Evolutionary conservation across 2,888 invertebrate genomes (phyloP).

Genomic region (Molorchus minor): DNA sequence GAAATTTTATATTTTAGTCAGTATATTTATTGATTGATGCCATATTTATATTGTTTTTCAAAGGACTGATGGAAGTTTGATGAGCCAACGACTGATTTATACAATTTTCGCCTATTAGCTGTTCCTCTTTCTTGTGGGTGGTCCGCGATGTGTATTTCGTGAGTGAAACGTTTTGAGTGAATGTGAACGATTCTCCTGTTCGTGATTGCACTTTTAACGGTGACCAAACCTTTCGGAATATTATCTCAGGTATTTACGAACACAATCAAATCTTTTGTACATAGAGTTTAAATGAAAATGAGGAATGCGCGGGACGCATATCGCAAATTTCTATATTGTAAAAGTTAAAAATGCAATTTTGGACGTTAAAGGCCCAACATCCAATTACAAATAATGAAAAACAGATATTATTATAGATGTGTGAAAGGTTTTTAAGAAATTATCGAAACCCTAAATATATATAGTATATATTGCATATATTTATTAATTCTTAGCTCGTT

Average conservation of each 20-base stretch:
- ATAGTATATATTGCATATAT: slow-evolving; percentile 15
- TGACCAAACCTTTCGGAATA: slow-evolving; percentile 46
- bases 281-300: slow-evolving; percentile 34
- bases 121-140: not conserved
- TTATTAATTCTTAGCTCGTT: slow-evolving; percentile 36
- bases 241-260: slow-evolving; percentile 50
- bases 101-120: too few species aligned
- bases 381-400: slow-evolving; percentile 25
- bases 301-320: slow-evolving; percentile 52
- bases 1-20: too few species aligned
- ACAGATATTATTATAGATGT: slow-evolving; percentile 12
- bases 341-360: slow-evolving; percentile 46
- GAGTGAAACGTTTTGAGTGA: slow-evolving; percentile 13
- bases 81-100: too few species aligned
- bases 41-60: too few species aligned
- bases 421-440: slow-evolving; percentile 20
- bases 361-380: slow-evolving; percentile 37
- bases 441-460: slow-evolving; percentile 23
- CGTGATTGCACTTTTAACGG: slow-evolving; percentile 45
- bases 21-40: too few species aligned
- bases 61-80: too few species aligned
- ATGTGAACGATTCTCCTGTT: slow-evolving; percentile 15
- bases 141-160: slow-evolving; percentile 13
- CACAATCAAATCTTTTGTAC: slow-evolving; percentile 51
- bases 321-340: slow-evolving; percentile 45